phyloP scores from a whole-genome alignment of 2,113 vertebrate genomes.

The Hemicordylus capensis region DNA sequence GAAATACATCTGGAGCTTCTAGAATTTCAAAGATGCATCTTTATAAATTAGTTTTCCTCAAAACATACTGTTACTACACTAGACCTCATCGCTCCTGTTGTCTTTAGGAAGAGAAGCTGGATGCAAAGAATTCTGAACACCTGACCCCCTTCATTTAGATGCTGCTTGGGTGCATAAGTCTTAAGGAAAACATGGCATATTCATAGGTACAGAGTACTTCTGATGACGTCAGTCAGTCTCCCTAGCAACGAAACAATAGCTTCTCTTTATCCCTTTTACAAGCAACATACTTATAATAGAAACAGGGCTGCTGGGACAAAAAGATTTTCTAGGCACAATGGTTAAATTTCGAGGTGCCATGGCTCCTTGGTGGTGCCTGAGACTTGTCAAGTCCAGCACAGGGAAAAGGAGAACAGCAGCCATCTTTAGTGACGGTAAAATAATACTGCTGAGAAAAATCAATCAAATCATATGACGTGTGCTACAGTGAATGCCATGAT shows the following conservation, averaged over 20 bases:
- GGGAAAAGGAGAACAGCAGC: too few relatives aligned
- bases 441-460: too few relatives aligned
- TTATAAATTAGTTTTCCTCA: not conserved
- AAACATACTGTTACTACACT: not conserved
- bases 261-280: too few relatives aligned
- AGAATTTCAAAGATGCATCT: not conserved
- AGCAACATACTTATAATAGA: too few relatives aligned
- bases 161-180: not conserved
- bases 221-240: slow-evolving; percentile 19
- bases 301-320: too few relatives aligned
- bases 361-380: too few relatives aligned
- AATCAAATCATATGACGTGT: too few relatives aligned
- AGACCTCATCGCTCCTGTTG: not conserved
- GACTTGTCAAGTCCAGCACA: too few relatives aligned
- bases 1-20: not conserved
- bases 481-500: too few relatives aligned
- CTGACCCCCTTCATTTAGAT: not conserved
- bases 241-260: slow-evolving; percentile 27
- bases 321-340: too few relatives aligned
- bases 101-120: not conserved
- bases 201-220: not conserved
- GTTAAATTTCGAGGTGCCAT: too few relatives aligned
- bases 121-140: not conserved
- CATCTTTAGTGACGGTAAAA: too few relatives aligned
- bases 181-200: not conserved